Percentiles rank a stretch among this genome's conserved stretches.
Conservation (phyloP, 2,888 invertebrate species). For the Latheticus oryzae region DNA sequence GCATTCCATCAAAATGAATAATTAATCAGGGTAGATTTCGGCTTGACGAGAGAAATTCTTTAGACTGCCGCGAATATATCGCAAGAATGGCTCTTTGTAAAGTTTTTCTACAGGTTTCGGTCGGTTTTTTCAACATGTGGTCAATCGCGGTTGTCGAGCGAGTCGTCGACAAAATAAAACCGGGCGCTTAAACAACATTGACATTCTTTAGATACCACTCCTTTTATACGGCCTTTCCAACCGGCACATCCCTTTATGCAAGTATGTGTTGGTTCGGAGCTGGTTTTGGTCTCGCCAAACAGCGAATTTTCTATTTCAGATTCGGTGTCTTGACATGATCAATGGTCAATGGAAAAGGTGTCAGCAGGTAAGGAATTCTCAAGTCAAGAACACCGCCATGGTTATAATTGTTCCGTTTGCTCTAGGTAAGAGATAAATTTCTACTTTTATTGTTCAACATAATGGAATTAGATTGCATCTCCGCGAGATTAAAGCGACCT, state of each 20-base stretch:
- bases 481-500: conserved; percentile 23
- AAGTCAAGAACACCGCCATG: too few species aligned
- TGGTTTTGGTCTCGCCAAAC: conserved; percentile 14
- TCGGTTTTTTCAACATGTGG: conserved; percentile 20
- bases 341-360: too few species aligned
- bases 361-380: too few species aligned
- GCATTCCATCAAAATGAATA: conserved; percentile 33
- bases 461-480: conserved; percentile 31
- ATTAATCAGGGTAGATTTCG: conserved; percentile 11
- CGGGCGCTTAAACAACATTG: conserved; percentile 39
- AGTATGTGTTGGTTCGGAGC: conserved; percentile 24
- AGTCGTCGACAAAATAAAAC: conserved; percentile 22
- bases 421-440: too few species aligned
- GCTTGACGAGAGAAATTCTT: conserved; percentile 5
- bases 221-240: conserved; percentile 28
- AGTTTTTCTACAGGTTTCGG: conserved; percentile 26
- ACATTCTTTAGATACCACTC: conserved; percentile 42
- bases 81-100: background rate
- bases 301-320: too few species aligned
- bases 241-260: conserved; percentile 30
- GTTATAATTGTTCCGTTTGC: too few species aligned
- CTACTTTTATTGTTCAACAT: conserved; percentile 24
- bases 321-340: too few species aligned
- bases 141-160: conserved; percentile 15
- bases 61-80: background rate